Percentiles rank a stretch among this genome's conserved stretches.
These are phyloP conservation scores for Drosophila meridiana DNA, from an alignment of 2,888 invertebrate genomes.

Conservation along the genomic window DNA sequence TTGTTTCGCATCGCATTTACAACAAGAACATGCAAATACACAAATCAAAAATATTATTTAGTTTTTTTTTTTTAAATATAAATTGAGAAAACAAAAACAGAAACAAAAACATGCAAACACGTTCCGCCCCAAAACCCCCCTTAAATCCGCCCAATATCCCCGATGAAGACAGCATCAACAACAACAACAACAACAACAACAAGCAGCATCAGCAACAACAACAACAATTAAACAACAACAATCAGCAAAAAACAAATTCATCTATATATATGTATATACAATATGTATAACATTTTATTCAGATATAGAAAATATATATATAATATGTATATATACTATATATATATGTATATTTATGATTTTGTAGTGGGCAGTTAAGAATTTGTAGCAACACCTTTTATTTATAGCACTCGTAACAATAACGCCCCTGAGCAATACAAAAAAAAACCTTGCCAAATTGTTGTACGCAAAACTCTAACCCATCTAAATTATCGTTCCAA, in stretches of 20 bases:
- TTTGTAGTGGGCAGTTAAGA: conserved; percentile 28
- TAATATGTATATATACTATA: conserved; percentile 4
- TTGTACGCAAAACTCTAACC: conserved; percentile 84
- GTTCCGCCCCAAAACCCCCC: neutral
- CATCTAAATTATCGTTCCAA: conserved; percentile 84
- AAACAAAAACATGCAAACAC: conserved; percentile 10
- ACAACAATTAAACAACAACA: conserved; percentile 31
- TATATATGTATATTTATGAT: conserved; percentile 17
- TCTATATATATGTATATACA: conserved; percentile 19
- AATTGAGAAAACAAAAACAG: conserved; percentile 10
- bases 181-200: conserved; percentile 22
- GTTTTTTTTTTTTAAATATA: neutral
- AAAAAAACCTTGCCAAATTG: conserved; percentile 78
- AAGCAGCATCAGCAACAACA: conserved; percentile 19
- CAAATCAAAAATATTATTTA: conserved; percentile 9
- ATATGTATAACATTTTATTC: conserved; percentile 3
- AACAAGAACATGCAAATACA: conserved; percentile 34
- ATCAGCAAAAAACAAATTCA: conserved; percentile 37
- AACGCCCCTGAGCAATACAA: conserved; percentile 32
- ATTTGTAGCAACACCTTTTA: conserved; percentile 51
- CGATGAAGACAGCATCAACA: conserved; percentile 37
- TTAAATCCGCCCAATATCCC: neutral
- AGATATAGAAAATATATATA: conserved; percentile 5
- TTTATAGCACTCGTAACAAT: conserved; percentile 51
- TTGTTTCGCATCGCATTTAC: conserved; percentile 37